phyloP scores from a whole-genome alignment of 2,888 invertebrate genomes.

The Drosophila glabriapex region DNA sequence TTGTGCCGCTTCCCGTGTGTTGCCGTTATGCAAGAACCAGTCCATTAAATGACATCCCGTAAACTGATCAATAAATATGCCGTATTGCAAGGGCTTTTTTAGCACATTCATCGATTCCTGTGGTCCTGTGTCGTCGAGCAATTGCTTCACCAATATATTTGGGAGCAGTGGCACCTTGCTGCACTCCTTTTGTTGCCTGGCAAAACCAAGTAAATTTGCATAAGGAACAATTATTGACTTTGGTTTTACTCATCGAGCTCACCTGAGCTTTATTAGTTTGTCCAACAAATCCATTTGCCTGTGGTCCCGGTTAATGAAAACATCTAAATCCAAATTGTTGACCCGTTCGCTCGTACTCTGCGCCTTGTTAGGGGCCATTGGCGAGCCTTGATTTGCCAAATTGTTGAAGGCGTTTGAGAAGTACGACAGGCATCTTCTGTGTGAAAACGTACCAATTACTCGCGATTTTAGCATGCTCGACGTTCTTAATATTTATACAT shows the following conservation, averaged over 20 bases:
- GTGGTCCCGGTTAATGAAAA: constrained; percentile 63
- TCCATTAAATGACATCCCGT: constrained; percentile 93
- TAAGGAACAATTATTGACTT: not conserved
- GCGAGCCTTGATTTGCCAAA: constrained; percentile 46
- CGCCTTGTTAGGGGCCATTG: constrained; percentile 1
- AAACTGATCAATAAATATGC: constrained; percentile 94
- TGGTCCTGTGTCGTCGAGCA: constrained; percentile 81
- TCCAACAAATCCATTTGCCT: constrained; percentile 65
- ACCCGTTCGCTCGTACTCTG: constrained; percentile 8
- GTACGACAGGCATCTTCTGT: constrained; percentile 58
- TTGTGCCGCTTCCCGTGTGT: constrained; percentile 90
- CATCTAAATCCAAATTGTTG: constrained; percentile 53
- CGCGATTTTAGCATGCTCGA: constrained; percentile 53
- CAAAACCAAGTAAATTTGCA: not conserved
- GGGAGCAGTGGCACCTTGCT: constrained; percentile 57
- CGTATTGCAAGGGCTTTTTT: constrained; percentile 93
- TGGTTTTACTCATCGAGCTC: not conserved
- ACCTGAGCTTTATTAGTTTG: constrained; percentile 58
- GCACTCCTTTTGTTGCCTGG: constrained; percentile 62
- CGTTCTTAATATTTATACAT: not conserved
- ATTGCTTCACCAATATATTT: constrained; percentile 59
- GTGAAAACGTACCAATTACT: constrained; percentile 28
- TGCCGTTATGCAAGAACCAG: constrained; percentile 89
- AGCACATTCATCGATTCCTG: constrained; percentile 89
- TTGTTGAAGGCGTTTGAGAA: constrained; percentile 63